Conservation (phyloP, 2,888 invertebrate genomes). For the Aphodius granarius region DNA sequence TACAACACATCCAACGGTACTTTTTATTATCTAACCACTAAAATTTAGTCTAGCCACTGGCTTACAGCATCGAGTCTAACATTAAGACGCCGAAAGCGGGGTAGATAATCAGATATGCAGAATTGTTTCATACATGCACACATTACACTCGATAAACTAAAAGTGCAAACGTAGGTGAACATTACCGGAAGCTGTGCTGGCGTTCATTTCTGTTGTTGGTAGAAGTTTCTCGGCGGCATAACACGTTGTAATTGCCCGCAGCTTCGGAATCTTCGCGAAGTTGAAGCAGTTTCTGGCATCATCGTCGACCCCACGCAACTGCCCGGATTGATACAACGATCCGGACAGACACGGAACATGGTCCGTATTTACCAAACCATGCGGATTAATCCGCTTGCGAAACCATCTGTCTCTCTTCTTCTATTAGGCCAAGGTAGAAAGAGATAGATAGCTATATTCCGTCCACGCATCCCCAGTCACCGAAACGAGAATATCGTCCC, state of each 20-base stretch:
- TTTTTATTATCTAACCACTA: too few relatives aligned
- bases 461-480: neutral
- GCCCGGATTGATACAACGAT: neutral
- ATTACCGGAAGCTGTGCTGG: neutral
- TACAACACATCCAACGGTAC: too few relatives aligned
- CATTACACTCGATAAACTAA: neutral
- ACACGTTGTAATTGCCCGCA: conserved; percentile 11
- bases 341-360: neutral
- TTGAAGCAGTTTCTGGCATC: neutral
- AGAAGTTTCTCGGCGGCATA: neutral
- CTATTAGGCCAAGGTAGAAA: too few relatives aligned
- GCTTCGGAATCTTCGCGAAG: conserved; percentile 1
- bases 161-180: neutral
- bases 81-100: too few relatives aligned
- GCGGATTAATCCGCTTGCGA: too few relatives aligned
- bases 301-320: neutral
- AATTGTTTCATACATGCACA: neutral
- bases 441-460: too few relatives aligned
- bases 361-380: too few relatives aligned
- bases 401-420: too few relatives aligned
- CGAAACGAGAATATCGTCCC: neutral
- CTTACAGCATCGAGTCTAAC: too few relatives aligned
- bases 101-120: too few relatives aligned
- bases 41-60: too few relatives aligned
- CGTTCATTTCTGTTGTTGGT: neutral